These are phyloP conservation scores for Platypus cylindrus DNA, from an alignment of 2,888 invertebrate genomes.

Conservation along the genomic window DNA sequence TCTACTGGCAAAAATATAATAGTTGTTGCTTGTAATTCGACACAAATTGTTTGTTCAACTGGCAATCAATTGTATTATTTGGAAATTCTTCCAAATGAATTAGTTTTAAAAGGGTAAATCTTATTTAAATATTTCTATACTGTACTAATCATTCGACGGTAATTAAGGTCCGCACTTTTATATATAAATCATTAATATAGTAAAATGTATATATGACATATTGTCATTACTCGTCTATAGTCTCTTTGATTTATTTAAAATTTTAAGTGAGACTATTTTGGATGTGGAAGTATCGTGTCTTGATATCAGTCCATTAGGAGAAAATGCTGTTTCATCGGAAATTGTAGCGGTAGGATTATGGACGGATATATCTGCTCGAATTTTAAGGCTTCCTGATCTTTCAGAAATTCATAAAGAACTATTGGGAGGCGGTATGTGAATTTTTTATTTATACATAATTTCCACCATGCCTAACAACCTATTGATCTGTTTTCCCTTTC, in stretches of 20 bases:
- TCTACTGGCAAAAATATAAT: slow-evolving; percentile 63
- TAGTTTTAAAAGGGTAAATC: slow-evolving; percentile 45
- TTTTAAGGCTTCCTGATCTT: slow-evolving; percentile 70
- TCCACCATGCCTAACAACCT: not conserved
- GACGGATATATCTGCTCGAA: slow-evolving; percentile 91
- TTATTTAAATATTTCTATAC: too few species aligned
- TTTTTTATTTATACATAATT: not conserved
- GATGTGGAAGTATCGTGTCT: slow-evolving; percentile 94
- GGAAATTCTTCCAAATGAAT: slow-evolving; percentile 52
- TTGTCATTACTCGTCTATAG: too few species aligned
- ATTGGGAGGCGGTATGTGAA: slow-evolving; percentile 60
- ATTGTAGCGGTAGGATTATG: slow-evolving; percentile 89
- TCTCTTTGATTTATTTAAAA: slow-evolving; percentile 6
- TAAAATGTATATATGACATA: too few species aligned
- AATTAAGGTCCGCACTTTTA: too few species aligned
- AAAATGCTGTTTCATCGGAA: slow-evolving; percentile 47
- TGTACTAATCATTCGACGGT: too few species aligned
- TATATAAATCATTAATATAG: too few species aligned
- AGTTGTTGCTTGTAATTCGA: slow-evolving; percentile 71
- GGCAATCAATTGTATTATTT: slow-evolving; percentile 79
- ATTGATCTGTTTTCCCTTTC: slow-evolving; percentile 15
- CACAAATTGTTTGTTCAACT: slow-evolving; percentile 71
- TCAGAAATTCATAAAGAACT: slow-evolving; percentile 74
- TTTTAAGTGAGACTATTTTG: slow-evolving; percentile 53
- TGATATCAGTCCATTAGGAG: slow-evolving; percentile 73